phyloP scores from a whole-genome alignment of 2,113 vertebrate genomes.

The Megaleporinus macrocephalus region DNA sequence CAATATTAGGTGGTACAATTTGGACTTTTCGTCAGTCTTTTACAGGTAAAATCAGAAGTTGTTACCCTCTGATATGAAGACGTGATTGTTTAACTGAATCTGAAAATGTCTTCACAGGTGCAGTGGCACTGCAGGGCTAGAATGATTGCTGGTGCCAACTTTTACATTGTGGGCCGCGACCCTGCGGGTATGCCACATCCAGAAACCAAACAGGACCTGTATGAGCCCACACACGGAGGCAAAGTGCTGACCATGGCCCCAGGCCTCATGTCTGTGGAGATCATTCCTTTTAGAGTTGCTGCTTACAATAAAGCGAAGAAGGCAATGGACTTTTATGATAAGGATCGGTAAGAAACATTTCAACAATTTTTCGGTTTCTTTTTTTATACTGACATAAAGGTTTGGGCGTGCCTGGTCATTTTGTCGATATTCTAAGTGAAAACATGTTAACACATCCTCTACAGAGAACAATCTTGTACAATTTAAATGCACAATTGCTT shows the following conservation, averaged over 20 bases:
- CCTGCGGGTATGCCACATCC: slow-evolving; percentile 97
- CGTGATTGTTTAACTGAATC: background rate
- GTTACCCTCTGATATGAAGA: background rate
- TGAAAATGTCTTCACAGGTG: slow-evolving; percentile 77
- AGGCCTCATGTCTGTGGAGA: slow-evolving; percentile 94
- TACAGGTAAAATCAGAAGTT: background rate
- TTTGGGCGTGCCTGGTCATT: too few species aligned
- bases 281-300: slow-evolving; percentile 98
- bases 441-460: too few species aligned
- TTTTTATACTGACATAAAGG: too few species aligned
- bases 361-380: too few species aligned
- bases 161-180: slow-evolving; percentile 97
- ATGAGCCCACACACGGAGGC: slow-evolving; percentile 90
- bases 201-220: slow-evolving; percentile 90
- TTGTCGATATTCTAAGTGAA: too few species aligned
- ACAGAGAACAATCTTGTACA: too few species aligned
- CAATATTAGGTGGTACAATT: too few species aligned
- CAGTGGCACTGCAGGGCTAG: slow-evolving; percentile 97
- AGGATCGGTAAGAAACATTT: slow-evolving; percentile 74
- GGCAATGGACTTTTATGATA: slow-evolving; percentile 92
- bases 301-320: slow-evolving; percentile 91
- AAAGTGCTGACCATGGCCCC: slow-evolving; percentile 97
- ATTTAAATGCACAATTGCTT: too few species aligned
- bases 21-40: too few species aligned
- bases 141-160: slow-evolving; percentile 93